A percentile compares a stretch with the other conserved stretches of the same genome.
These are phyloP conservation scores for Oxyteleia sp. DNA, from an alignment of 2,888 invertebrate genomes.

Conservation along the genomic window DNA sequence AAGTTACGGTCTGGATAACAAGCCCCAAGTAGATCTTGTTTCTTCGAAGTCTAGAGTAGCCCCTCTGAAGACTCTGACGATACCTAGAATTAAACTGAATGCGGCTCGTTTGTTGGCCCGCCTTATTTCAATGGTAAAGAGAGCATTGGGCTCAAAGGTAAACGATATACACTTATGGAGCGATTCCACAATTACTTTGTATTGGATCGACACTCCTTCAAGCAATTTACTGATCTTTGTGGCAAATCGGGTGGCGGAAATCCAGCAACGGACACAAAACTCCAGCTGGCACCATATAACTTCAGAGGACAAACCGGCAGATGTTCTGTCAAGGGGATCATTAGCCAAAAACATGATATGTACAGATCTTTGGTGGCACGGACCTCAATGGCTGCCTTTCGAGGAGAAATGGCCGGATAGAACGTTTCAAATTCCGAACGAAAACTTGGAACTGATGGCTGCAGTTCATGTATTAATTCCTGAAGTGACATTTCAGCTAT, in stretches of 20 bases:
- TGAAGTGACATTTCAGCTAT: neutral
- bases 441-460: constrained; percentile 4
- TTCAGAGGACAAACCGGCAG: constrained; percentile 17
- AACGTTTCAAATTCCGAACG: too few species aligned
- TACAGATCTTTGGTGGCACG: constrained; percentile 6
- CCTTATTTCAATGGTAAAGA: neutral
- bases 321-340: constrained; percentile 9
- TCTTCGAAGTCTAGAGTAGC: constrained; percentile 19
- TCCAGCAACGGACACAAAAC: constrained; percentile 4
- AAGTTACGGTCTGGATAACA: too few species aligned
- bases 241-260: constrained; percentile 11
- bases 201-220: constrained; percentile 18
- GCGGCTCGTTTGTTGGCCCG: neutral
- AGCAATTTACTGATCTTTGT: constrained; percentile 28
- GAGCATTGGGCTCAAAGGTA: neutral
- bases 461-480: neutral
- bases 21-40: too few species aligned
- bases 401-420: too few species aligned
- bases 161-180: constrained; percentile 10
- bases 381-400: too few species aligned
- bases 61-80: neutral
- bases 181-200: constrained; percentile 9
- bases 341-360: neutral
- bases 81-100: constrained; percentile 11
- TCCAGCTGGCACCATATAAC: constrained; percentile 24